Evolutionary conservation across 2,113 vertebrate species (phyloP), one percentile per base, ranked within the genome.

Genomic region (Acrocephalus arundinaceus): DNA sequence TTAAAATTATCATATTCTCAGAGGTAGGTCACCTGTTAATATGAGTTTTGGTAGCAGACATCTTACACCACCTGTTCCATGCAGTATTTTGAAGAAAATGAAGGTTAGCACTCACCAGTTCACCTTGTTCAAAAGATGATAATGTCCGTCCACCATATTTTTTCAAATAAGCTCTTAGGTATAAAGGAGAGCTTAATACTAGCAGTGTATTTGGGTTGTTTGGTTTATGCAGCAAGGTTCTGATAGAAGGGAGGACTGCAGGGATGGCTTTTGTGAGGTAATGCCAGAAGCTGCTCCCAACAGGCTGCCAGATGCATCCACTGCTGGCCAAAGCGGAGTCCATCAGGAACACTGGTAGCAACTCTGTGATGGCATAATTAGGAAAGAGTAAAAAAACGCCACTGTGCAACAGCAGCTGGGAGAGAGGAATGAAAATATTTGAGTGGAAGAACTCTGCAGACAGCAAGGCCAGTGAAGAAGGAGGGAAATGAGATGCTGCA

Each of bases 281-380:
- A 37, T 45, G 35, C 18, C 39, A 49, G 28, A 66, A 83, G 21
- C 51, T 74, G 20, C 10, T 11, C 54, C 15, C 13, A 10, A 35
- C 23, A 73, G 48, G 57, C 58, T 66, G 37, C 45, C 28, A 72
- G n/a, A 41, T 23, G 9, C 31, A 67, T n/a, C 7, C 3, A 3
- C 25, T 58, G 48, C 58, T 80, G 62, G 37, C 33, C 68, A 80
- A 67, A 62, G 37, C 13, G 52, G 30, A 58, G 18, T 14, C 20
- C 10, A 3, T 30, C 31, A 72, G 30, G 11, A 65, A 17, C 14
- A 20, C 14, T 18, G 6, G 7, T 19, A 55, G 59, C 2, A 9
- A 17, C 31, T 75, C 24, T 30, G 5, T 22, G 48, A 37, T 0
- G 2, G 20, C 0, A 5, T 62, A 13, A n/a, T 57, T 43, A 57